phyloP scores from a whole-genome alignment of 2,113 vertebrate genomes.

The Pygathrix nemaeus region DNA sequence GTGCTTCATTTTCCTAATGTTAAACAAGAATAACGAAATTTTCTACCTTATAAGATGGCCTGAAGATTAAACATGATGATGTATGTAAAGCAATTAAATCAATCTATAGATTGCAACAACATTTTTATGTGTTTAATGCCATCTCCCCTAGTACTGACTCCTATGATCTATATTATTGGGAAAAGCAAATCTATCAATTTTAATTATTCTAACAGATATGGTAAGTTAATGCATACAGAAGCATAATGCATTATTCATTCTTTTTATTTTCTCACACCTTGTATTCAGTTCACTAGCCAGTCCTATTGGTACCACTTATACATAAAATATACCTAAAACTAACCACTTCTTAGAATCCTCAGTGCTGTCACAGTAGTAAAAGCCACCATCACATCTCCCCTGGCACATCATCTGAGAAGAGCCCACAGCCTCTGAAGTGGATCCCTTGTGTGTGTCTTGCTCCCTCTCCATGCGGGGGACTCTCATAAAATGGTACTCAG shows the following conservation, averaged over 20 bases:
- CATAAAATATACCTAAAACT: background rate
- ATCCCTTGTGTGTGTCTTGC: background rate
- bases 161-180: background rate
- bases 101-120: background rate
- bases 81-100: background rate
- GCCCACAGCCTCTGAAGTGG: too few relatives aligned
- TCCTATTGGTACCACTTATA: background rate
- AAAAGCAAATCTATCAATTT: background rate
- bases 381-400: accelerated
- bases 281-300: background rate
- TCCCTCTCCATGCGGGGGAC: background rate
- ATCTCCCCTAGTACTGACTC: background rate
- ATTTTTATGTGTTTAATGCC: background rate
- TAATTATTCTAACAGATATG: background rate
- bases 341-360: background rate
- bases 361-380: background rate
- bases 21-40: background rate
- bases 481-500: background rate
- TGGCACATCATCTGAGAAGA: background rate
- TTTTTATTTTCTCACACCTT: background rate
- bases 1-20: background rate
- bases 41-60: background rate
- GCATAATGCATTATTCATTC: background rate
- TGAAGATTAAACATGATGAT: background rate
- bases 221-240: background rate